These are phyloP conservation scores for Melanotaenia parkinsoni DNA, from an alignment of 2,797 vertebrate species.

Conservation along the genomic window DNA sequence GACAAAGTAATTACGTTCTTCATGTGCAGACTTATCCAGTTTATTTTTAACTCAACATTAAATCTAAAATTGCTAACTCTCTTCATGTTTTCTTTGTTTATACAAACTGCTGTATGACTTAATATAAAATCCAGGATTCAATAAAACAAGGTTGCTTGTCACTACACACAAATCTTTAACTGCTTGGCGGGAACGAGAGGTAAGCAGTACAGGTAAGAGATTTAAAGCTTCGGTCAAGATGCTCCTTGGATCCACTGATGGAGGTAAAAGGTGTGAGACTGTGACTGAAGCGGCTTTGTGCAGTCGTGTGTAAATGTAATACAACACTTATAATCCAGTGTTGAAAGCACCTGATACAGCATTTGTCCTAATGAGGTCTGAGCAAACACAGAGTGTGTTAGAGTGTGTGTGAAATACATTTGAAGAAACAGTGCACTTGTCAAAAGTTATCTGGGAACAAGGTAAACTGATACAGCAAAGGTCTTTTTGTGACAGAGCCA, in stretches of 20 bases:
- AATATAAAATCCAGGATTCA: too few species aligned
- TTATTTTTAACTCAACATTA: too few species aligned
- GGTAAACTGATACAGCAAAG: conserved; percentile 40
- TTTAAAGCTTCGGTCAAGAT: conserved; percentile 12
- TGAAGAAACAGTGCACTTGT: not conserved
- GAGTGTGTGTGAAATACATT: conserved; percentile 2
- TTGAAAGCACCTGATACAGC: not conserved
- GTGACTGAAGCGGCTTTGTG: not conserved
- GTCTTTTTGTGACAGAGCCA: conserved; percentile 15
- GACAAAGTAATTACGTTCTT: too few species aligned
- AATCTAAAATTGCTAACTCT: too few species aligned
- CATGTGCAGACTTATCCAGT: too few species aligned
- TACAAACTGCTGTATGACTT: too few species aligned
- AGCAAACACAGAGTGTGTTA: not conserved
- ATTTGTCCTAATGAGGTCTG: conserved; percentile 13
- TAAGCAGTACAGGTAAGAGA: not conserved
- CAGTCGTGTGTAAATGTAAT: conserved; percentile 4
- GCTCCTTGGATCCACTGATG: conserved; percentile 12
- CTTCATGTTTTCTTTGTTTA: too few species aligned
- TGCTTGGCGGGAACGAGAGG: not conserved
- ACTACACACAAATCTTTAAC: not conserved
- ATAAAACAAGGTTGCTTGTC: too few species aligned
- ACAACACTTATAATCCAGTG: conserved; percentile 15
- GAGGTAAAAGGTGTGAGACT: conserved; percentile 20
- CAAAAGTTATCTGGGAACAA: conserved; percentile 25